A percentile compares a stretch with the other conserved stretches of the same genome.
These are phyloP conservation scores for Pocillopora meandrina DNA, from an alignment of 92 coral and sea anemone genomes.

Conservation along the genomic window DNA sequence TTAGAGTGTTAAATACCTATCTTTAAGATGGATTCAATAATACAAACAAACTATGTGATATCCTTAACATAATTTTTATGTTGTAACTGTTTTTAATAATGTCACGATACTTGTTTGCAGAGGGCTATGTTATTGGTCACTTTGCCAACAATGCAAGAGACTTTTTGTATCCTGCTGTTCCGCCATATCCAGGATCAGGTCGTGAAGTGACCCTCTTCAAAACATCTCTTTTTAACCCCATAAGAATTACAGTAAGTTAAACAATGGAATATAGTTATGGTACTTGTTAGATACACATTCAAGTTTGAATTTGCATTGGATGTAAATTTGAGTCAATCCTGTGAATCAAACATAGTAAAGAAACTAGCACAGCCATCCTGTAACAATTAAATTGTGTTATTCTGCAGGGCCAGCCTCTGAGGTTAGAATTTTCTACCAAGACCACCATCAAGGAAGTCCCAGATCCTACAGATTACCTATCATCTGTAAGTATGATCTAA, in stretches of 20 bases:
- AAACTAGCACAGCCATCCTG: too few relatives aligned
- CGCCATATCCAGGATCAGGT: conserved; percentile 87
- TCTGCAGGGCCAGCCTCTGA: conserved; percentile 82
- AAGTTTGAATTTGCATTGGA: too few relatives aligned
- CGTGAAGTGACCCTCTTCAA: conserved; percentile 90
- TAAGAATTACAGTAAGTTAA: conserved; percentile 87
- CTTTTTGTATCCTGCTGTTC: conserved; percentile 86
- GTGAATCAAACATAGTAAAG: too few relatives aligned
- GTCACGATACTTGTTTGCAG: conserved; percentile 31
- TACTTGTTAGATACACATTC: too few relatives aligned
- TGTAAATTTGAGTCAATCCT: too few relatives aligned
- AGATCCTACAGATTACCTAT: conserved; percentile 79
- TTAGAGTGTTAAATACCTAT: too few relatives aligned
- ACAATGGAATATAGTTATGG: not conserved
- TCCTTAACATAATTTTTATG: too few relatives aligned
- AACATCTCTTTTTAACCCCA: conserved; percentile 95
- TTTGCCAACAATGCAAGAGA: conserved; percentile 96
- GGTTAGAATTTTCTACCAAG: conserved; percentile 94
- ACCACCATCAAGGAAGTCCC: conserved; percentile 97
- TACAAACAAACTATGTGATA: too few relatives aligned
- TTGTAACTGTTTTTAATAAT: too few relatives aligned
- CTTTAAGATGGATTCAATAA: too few relatives aligned
- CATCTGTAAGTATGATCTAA: conserved; percentile 72
- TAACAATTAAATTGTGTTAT: too few relatives aligned
- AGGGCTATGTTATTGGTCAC: conserved; percentile 97